phyloP scores from a whole-genome alignment of 2,797 vertebrate genomes.

The Enteromius thamalakanensis region DNA sequence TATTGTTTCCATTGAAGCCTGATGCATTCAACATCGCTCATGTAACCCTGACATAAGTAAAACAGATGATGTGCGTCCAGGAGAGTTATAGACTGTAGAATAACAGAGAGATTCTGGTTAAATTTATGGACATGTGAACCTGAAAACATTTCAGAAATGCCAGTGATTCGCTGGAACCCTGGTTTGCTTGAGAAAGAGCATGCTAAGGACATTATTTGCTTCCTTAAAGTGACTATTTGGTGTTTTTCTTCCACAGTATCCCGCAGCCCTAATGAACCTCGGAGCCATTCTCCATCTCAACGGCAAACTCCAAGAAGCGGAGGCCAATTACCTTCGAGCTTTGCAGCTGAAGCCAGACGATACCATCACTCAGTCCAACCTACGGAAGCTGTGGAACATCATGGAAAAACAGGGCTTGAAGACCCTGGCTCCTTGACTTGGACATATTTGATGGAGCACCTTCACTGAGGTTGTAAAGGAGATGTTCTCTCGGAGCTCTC shows the following conservation, averaged over 20 bases:
- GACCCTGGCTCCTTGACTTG: constrained; percentile 76
- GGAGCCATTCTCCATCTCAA: constrained; percentile 98
- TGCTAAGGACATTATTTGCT: constrained; percentile 2
- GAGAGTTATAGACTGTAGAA: constrained; percentile 49
- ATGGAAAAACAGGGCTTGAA: constrained; percentile 98
- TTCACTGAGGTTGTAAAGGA: constrained; percentile 25
- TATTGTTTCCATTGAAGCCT: constrained; percentile 67
- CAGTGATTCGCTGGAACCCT: neutral
- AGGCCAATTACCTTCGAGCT: constrained; percentile 95
- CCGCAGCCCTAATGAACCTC: constrained; percentile 97
- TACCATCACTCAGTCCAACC: constrained; percentile 95
- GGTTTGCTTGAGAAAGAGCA: neutral
- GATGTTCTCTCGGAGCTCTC: constrained; percentile 55
- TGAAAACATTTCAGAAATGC: constrained; percentile 21
- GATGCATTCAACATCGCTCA: constrained; percentile 66
- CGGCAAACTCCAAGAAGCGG: constrained; percentile 91
- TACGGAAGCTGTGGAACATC: constrained; percentile 98
- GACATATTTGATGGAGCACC: constrained; percentile 45
- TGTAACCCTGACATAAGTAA: constrained; percentile 64
- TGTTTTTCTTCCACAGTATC: constrained; percentile 81
- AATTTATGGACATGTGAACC: constrained; percentile 42
- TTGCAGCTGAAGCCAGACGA: constrained; percentile 96
- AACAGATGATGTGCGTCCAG: constrained; percentile 60
- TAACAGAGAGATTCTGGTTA: constrained; percentile 41
- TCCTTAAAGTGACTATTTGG: neutral